Percentiles rank a stretch among this genome's conserved stretches.
Conservation (phyloP, 2,888 invertebrate genomes). For the Dichetophora obliterata region DNA sequence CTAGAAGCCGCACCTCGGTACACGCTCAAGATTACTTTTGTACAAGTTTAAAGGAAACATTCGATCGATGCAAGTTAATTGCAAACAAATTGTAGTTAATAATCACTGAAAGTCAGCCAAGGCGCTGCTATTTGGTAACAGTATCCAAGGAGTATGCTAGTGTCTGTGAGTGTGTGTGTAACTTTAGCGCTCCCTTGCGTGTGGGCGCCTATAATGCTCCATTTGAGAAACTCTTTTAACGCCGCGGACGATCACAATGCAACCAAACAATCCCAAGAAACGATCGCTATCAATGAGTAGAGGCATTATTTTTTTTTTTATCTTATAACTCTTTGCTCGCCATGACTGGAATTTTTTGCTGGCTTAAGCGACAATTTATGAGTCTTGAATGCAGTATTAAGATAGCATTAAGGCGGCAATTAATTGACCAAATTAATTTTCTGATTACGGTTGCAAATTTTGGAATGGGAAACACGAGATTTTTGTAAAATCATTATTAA, state of each 20-base stretch:
- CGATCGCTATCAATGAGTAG: too few relatives aligned
- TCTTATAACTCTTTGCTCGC: too few relatives aligned
- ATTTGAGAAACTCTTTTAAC: too few relatives aligned
- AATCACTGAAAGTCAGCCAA: background rate
- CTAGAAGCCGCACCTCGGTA: background rate
- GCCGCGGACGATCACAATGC: too few relatives aligned
- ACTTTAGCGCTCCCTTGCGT: background rate
- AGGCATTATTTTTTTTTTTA: too few relatives aligned
- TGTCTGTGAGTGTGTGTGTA: conserved; percentile 1
- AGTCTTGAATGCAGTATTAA: too few relatives aligned
- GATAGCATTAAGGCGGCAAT: background rate
- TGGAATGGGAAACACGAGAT: too few relatives aligned
- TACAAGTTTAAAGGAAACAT: background rate
- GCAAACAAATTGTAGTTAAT: conserved; percentile 27
- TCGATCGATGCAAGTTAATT: conserved; percentile 23
- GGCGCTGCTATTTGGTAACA: too few relatives aligned
- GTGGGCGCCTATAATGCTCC: background rate
- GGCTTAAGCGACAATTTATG: too few relatives aligned
- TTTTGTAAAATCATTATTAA: too few relatives aligned
- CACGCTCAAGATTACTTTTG: background rate
- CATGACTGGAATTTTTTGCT: too few relatives aligned
- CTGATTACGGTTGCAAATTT: background rate
- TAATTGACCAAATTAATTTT: background rate
- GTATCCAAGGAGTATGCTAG: background rate
- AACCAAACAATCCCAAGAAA: too few relatives aligned